Conservation (phyloP, 2,113 vertebrate species). For the Forbesichthys papilliferus region DNA sequence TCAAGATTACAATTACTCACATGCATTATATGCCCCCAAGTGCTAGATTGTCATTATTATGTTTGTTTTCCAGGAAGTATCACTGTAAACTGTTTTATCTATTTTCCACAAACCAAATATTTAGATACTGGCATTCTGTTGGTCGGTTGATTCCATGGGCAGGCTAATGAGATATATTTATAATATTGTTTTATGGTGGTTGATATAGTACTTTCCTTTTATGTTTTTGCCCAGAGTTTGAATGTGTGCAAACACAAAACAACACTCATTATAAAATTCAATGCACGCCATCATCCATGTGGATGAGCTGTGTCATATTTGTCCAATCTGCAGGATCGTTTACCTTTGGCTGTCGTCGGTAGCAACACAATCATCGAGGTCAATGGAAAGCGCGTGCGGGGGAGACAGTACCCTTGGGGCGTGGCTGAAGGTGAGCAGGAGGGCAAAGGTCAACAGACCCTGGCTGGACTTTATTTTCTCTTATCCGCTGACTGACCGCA, state of each 20-base stretch:
- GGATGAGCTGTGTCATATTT: conserved; percentile 41
- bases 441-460: conserved; percentile 22
- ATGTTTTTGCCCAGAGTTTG: background rate
- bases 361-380: conserved; percentile 97
- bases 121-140: too few species aligned
- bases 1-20: too few species aligned
- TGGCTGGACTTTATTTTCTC: background rate
- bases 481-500: background rate
- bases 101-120: too few species aligned
- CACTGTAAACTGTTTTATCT: too few species aligned
- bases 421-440: conserved; percentile 91
- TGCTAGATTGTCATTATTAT: too few species aligned
- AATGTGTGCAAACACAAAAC: background rate
- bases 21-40: too few species aligned
- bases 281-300: conserved; percentile 37
- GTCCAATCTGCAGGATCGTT: conserved; percentile 84
- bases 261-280: background rate
- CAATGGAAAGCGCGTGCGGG: conserved; percentile 91
- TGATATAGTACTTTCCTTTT: background rate
- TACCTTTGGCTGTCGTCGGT: conserved; percentile 94
- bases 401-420: conserved; percentile 96
- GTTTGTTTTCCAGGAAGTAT: too few species aligned
- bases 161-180: too few species aligned
- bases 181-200: too few species aligned
- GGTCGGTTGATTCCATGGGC: too few species aligned